Conservation (phyloP, 2,888 invertebrate genomes). For the Lobophora halterata region DNA sequence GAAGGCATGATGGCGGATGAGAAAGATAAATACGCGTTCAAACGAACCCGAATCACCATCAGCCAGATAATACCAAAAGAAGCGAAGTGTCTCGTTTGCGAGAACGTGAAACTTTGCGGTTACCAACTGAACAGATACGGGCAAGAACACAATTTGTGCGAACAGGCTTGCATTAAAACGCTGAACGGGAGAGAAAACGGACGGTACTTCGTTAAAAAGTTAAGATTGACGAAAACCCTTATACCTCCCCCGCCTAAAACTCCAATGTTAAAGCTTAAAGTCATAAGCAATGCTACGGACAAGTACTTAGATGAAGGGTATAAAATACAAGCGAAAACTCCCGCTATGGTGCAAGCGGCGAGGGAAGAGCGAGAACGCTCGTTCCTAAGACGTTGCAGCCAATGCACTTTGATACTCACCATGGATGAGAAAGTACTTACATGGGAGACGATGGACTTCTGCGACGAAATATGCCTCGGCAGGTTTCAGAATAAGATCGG, state of each 20-base stretch:
- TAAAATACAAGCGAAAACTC: constrained; percentile 81
- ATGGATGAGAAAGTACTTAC: constrained; percentile 84
- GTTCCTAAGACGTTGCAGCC: constrained; percentile 78
- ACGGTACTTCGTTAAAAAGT: constrained; percentile 57
- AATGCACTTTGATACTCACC: constrained; percentile 75
- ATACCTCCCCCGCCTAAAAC: constrained; percentile 35
- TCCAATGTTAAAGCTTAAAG: constrained; percentile 70
- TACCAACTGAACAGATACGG: constrained; percentile 77
- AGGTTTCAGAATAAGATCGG: constrained; percentile 88
- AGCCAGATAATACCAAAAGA: constrained; percentile 54
- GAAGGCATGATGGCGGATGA: constrained; percentile 77
- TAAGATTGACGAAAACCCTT: constrained; percentile 28
- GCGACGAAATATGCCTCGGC: constrained; percentile 92
- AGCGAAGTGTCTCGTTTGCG: constrained; percentile 71
- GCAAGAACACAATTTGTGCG: constrained; percentile 74
- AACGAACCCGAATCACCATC: constrained; percentile 74
- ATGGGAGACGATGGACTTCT: constrained; percentile 97
- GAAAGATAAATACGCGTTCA: constrained; percentile 77
- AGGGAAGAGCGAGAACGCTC: constrained; percentile 80
- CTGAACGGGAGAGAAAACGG: constrained; percentile 64
- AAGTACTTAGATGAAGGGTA: constrained; percentile 76
- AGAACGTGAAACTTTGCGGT: constrained; percentile 67
- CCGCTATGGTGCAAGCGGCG: constrained; percentile 80
- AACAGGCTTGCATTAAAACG: constrained; percentile 78
- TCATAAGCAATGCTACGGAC: constrained; percentile 76